These are phyloP conservation scores for Urechis unicinctus DNA, from an alignment of 2,888 invertebrate genomes.

Conservation along the genomic window DNA sequence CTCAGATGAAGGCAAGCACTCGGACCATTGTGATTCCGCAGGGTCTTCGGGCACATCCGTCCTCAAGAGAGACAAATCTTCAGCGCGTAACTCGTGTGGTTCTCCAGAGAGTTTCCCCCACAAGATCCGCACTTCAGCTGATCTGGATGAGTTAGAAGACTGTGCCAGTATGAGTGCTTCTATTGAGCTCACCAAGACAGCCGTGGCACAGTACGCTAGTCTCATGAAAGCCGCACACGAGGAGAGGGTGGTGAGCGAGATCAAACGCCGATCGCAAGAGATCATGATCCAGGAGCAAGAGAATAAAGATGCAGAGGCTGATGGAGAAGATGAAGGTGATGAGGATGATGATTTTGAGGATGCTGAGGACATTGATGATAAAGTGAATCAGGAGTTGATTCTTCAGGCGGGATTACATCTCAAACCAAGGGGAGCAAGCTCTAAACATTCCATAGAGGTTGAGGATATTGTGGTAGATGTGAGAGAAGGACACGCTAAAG, in stretches of 20 bases:
- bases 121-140: constrained; percentile 6
- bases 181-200: constrained; percentile 18
- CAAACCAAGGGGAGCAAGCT: too few species aligned
- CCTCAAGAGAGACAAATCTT: background rate
- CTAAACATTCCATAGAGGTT: too few species aligned
- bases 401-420: too few species aligned
- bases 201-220: constrained; percentile 21
- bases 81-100: background rate
- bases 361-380: background rate
- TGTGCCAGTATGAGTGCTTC: constrained; percentile 9
- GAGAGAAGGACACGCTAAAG: too few species aligned
- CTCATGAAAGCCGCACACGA: constrained; percentile 17
- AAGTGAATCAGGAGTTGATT: background rate
- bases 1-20: too few species aligned
- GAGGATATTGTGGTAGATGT: too few species aligned
- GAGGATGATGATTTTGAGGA: background rate
- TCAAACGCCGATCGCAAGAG: background rate
- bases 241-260: constrained; percentile 3
- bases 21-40: background rate
- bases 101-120: constrained; percentile 6
- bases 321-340: background rate
- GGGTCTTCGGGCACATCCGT: background rate
- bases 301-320: constrained; percentile 11
- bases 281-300: background rate
- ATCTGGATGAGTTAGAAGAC: constrained; percentile 6